phyloP scores from a whole-genome alignment of 2,113 vertebrate genomes.

The Lamprologus speciosus region DNA sequence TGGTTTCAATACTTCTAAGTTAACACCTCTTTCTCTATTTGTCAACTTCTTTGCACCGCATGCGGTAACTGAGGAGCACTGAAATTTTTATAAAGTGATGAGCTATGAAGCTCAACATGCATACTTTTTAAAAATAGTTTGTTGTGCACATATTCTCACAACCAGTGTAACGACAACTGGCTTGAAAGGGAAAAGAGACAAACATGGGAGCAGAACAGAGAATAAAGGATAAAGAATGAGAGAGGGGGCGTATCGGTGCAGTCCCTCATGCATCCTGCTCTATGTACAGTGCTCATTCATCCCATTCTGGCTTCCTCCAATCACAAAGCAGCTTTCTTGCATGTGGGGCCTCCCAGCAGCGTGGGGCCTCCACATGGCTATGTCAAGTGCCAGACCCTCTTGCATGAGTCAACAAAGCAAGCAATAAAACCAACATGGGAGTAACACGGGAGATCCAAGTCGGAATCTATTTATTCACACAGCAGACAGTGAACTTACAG shows the following conservation, averaged over 20 bases:
- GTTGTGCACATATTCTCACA: background rate
- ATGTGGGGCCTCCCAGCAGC: conserved; percentile 37
- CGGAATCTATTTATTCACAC: background rate
- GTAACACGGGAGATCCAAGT: background rate
- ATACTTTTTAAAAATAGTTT: background rate
- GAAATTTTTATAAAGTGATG: background rate
- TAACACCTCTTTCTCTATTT: background rate
- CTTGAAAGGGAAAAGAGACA: background rate
- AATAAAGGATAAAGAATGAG: background rate
- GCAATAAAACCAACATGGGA: conserved; percentile 39
- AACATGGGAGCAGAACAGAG: background rate
- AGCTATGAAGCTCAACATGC: background rate
- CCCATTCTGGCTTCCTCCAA: conserved; percentile 32
- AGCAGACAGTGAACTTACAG: background rate
- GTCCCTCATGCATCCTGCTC: conserved; percentile 35
- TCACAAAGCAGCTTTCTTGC: conserved; percentile 18
- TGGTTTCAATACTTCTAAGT: background rate
- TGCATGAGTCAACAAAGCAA: conserved; percentile 49
- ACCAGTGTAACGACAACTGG: background rate
- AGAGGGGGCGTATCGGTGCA: conserved; percentile 1
- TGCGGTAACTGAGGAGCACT: background rate
- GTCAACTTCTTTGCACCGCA: background rate
- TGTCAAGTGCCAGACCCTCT: conserved; percentile 43
- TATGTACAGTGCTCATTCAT: conserved; percentile 58
- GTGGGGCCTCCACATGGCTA: conserved; percentile 49